phyloP scores from a whole-genome alignment of 2,888 invertebrate genomes.

The Clanis bilineata region DNA sequence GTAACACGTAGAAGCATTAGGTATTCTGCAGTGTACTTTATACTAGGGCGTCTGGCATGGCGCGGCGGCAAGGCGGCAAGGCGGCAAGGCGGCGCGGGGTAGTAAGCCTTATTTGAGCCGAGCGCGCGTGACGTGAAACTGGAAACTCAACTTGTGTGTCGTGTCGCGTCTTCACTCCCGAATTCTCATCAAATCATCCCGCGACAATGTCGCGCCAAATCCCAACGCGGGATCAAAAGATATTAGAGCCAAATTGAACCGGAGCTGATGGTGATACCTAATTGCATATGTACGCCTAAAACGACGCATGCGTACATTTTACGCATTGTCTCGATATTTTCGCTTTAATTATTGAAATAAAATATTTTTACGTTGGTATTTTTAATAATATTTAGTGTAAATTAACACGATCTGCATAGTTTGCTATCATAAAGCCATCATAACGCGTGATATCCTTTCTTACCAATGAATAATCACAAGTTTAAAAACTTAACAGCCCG shows the following conservation, averaged over 20 bases:
- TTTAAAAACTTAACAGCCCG: too few species aligned
- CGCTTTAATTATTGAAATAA: background rate
- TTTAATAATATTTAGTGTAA: too few species aligned
- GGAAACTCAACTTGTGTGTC: conserved; percentile 71
- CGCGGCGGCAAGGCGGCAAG: conserved; percentile 64
- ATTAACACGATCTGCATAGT: too few species aligned
- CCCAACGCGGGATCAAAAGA: conserved; percentile 75
- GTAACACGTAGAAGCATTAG: conserved; percentile 61
- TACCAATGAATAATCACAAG: too few species aligned
- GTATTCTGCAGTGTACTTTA: conserved; percentile 72
- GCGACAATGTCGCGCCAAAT: conserved; percentile 77
- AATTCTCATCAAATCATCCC: conserved; percentile 79
- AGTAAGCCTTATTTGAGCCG: conserved; percentile 78
- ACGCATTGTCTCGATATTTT: background rate
- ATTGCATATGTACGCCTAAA: conserved; percentile 38
- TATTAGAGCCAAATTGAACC: conserved; percentile 75
- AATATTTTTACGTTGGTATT: background rate
- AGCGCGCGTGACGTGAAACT: conserved; percentile 79
- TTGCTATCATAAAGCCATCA: too few species aligned
- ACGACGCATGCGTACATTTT: background rate
- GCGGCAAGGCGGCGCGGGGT: conserved; percentile 65
- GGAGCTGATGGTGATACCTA: conserved; percentile 53
- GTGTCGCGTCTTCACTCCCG: conserved; percentile 66
- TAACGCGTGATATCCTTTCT: too few species aligned
- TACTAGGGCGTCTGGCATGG: conserved; percentile 58